Base-by-base conservation (phyloP, 2,113 vertebrate genomes). In the Gavia stellata region DNA sequence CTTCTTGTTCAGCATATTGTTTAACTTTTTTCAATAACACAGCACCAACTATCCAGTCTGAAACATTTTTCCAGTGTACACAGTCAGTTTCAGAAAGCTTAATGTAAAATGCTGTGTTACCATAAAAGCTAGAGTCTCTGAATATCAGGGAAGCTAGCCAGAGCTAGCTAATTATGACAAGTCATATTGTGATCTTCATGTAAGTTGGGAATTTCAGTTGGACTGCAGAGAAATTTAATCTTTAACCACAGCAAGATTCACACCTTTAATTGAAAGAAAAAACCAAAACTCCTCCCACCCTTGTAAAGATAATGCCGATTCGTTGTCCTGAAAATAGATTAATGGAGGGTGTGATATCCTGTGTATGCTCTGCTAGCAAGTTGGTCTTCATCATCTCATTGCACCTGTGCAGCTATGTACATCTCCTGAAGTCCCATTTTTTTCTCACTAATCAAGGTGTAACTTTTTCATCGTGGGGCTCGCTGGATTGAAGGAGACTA, bases 261-360 rank as follows among this genome's bases (percentile, higher is more conserved):
- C 24, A 73, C 21, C 21, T 91, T 49, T 28, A 52, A 52, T 5
- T 44, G 45, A 67, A 88, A 72, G 33, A 17, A 63, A 80, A 56
- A 52, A 44, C 12, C 0, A 0, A 49, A 59, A 26, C 4, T 28
- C 2, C 6, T 28, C 19, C 7, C 20, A 2, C 4, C 12, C 5
- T 58, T 81, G 4, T 74, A 49, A 88, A 88, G 36, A 70, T 36
- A 45, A 49, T 4, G 7, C 2, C 28, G 56, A 7, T 66, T 59
- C 88, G 5, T 90, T 82, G 56, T 81, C 80, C 28, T 5, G 5
- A 74, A 63, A 45, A 49, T 55, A 17, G 24, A 20, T 61, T 83
- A 56, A 62, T 38, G 38, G 17, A 38, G 31, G 66, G 19, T 52
- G 34, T 49, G 40, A 8, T 85, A 17, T 20, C 53, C 14, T 44